Evolutionary conservation across 2,888 invertebrate genomes (phyloP).

Genomic region (Drosophila vallismaia): DNA sequence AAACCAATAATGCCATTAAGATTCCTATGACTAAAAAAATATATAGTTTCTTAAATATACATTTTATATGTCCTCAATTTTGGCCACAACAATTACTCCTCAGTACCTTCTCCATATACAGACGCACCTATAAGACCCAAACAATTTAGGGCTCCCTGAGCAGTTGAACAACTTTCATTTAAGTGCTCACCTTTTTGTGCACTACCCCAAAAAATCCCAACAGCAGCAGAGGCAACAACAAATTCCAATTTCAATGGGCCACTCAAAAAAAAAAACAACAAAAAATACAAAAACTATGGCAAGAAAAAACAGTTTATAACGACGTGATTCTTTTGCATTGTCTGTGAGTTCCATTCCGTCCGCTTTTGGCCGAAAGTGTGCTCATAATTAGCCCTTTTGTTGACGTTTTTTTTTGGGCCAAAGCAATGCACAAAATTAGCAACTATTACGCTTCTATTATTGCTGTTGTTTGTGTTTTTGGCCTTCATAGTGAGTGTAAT

Average conservation of each 20-base stretch:
- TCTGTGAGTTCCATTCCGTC: constrained; percentile 42
- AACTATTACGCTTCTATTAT: constrained; percentile 73
- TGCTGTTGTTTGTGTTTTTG: constrained; percentile 51
- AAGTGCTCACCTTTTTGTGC: constrained; percentile 58
- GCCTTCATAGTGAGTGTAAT: constrained; percentile 53
- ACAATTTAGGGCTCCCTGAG: constrained; percentile 35
- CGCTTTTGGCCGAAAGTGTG: constrained; percentile 63
- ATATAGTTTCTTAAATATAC: background rate
- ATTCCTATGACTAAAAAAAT: background rate
- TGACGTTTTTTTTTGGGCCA: constrained; percentile 46
- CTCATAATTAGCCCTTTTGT: constrained; percentile 75
- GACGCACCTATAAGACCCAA: constrained; percentile 13
- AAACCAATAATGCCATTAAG: background rate
- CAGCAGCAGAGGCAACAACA: constrained; percentile 16
- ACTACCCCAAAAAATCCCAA: constrained; percentile 29
- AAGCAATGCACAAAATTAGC: constrained; percentile 68
- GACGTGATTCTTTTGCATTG: constrained; percentile 71
- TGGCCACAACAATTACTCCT: constrained; percentile 23
- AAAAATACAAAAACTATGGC: constrained; percentile 31
- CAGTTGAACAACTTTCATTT: constrained; percentile 69
- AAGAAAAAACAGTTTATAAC: constrained; percentile 54
- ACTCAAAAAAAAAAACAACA: constrained; percentile 33
- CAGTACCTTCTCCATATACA: constrained; percentile 6
- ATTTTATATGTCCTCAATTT: constrained; percentile 28
- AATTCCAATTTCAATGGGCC: constrained; percentile 33